Evolutionary conservation across 2,888 invertebrate species (phyloP).

Genomic region (Agrotis segetum): DNA sequence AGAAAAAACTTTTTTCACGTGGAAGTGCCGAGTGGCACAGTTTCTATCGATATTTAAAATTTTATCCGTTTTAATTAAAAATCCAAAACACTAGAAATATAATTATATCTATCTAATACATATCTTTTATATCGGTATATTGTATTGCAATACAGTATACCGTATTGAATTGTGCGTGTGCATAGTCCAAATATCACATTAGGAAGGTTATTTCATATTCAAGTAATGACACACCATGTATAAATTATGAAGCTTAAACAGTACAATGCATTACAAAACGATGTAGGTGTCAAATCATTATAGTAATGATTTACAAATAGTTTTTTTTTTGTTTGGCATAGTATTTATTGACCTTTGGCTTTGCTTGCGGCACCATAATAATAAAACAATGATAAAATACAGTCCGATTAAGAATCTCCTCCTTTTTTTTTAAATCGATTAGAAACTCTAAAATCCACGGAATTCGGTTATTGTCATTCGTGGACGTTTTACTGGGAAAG

Average conservation of each 20-base stretch:
- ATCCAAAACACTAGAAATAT: no score
- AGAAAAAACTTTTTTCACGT: no score
- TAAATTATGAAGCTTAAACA: background rate
- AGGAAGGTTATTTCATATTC: constrained; percentile 3
- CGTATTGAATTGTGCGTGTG: background rate
- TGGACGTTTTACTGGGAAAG: background rate
- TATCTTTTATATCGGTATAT: no score
- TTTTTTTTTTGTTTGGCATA: constrained; percentile 17
- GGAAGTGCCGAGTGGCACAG: no score
- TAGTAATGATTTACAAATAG: constrained; percentile 22
- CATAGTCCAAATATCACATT: background rate
- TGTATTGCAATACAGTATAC: background rate
- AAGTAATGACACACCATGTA: constrained; percentile 17
- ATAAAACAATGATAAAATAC: background rate
- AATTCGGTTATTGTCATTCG: no score
- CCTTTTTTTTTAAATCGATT: no score
- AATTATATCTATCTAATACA: no score
- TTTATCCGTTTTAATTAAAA: no score
- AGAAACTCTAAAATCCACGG: no score
- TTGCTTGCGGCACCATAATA: background rate
- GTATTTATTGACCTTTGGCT: background rate
- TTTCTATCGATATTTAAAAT: no score
- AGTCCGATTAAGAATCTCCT: no score
- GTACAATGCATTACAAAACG: constrained; percentile 12
- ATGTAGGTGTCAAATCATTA: constrained; percentile 50